Base-by-base conservation (phyloP, 2,797 vertebrate species). In the Xenentodon cancila region DNA sequence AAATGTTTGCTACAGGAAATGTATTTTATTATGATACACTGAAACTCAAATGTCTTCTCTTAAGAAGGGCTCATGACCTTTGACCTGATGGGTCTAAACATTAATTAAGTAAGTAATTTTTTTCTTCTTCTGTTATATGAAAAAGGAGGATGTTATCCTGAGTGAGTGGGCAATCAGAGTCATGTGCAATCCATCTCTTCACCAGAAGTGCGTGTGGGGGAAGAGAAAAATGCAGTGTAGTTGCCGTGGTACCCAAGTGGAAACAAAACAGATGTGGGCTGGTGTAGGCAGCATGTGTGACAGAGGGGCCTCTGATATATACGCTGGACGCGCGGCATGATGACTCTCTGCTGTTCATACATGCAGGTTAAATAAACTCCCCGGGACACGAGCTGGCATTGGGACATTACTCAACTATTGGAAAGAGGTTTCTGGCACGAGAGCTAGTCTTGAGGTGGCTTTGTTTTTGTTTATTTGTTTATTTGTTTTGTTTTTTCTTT, bases 231-330 rank as follows among this genome's bases (percentile, higher is more conserved):
- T 40, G 40, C 25, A 2, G 63, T 64, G 47, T 45, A 68, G 74
- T 85, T 82, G 64, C 79, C 32, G 52, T 84, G 64, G 73, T 65
- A 79, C 71, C 64, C 46, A 6, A 51, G 59, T 73, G 70, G 76
- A 87, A 85, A 90, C 61, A 77, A 83, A 87, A 75, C 89, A 90
- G 77, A 92, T 92, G 89, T 89, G 59, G 71, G 81, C 74, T 52
- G 48, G 78, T 76, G 85, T 53, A 69, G 57, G 51, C 64, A 25
- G 76, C 59, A 34, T 79, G 77, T 78, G 75, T 79, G 84, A 90
- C 80, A 73, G 76, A 63, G 58, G 68, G 80, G 74, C 75, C 75
- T 79, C 65, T 34, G 75, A 81, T 82, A 84, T 80, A 74, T 72
- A 70, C 34, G 62, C 75, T 51, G 63, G 82, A 88, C 48, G 85